Evolutionary conservation across 1,140 invertebrate species (phyloP), one percentile per base, ranked within the genome.

Genomic region (Eriosoma lanigerum): DNA sequence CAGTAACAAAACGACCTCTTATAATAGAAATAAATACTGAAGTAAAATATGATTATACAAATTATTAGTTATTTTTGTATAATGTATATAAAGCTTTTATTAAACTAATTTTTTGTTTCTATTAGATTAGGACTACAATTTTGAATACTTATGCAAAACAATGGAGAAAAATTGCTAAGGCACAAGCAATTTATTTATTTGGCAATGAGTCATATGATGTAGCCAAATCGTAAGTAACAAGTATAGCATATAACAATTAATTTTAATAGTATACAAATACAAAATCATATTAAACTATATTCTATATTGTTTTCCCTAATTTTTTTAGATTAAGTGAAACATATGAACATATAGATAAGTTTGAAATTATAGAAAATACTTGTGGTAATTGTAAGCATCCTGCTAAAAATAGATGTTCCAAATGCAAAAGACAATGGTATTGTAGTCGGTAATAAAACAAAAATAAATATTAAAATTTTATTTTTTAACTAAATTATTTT

Each of bases 11-110:
- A 82, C 82, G 81, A 64, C 85, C 85, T 60, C 82, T 89, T 78
- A 83, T 89, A 24, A 84, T 92, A 6, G 91, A 92, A 88, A 85
- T 90, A 58, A 81, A 90, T 58, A 88, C 90, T 6, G 84, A 88
- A 83, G 87, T 88, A 84, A 78, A 19, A 56, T 24, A 38, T 58
- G 44, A 17, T 21, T 26, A 38, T 38, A 62, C 1, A 32, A 29
- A 60, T 6, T 62, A 29, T 12, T 29, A 62, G 1, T 66, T 66
- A 44, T 17, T 38, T 38, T 4, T 38, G 32, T 38, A 4, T n/a
- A n/a, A n/a, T n/a, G n/a, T 38, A 38, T 38, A 38, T 38, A 38
- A 38, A 38, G 3, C 8, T 38, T 38, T 3, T 50, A 26, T 52
- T 73, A 12, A 29, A 32, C n/a, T 29, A 21, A 56, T 15, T 73